Base-by-base conservation (phyloP, 2,888 invertebrate species). In the Caenorhabditis sulstoni region DNA sequence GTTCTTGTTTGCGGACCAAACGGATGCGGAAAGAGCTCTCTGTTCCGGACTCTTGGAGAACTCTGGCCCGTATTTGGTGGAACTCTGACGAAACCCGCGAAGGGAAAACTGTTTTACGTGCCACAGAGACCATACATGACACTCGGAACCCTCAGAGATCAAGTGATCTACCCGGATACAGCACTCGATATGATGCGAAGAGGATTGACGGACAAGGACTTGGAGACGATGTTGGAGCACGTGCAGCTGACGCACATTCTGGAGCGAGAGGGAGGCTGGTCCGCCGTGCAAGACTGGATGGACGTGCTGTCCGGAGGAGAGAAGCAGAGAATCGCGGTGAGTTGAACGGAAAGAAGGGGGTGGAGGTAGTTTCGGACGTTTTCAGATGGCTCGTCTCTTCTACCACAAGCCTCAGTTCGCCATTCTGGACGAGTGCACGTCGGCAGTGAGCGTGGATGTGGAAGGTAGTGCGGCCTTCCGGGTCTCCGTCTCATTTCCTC, bases 111-210 rank as follows among this genome's bases (percentile, higher is more conserved):
- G 39, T 99, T 99, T 92, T 96, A 97, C 91, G 96, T 99, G 88
- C 98, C 98, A 0, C 92, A 84, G 70, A 66, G 97, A 86, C 98
- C 98, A 0, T 98, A 98, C 92, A 96, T 98, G 96, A 96, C 96
- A 0, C 94, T 96, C 82, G 98, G 96, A 37, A 95, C 95, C 18
- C 92, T 97, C 7, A 93, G 96, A 35, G 97, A 98, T 92, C 98
- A 99, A 91, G 84, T 88, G 68, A 97, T 97, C 81, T 99, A 98
- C 91, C 98, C 98, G 0, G 95, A 97, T 82, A 94, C 94, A 0
- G 91, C 93, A 7, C 93, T 93, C 11, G 94, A 94, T 84, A 94
- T 95, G 94, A 92, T 92, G 58, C 91, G 90, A 1, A 93, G 93
- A 76, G 93, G 93, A 39, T 92, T 94, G 64, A 92, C 92, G 0